Evolutionary conservation across 2,888 invertebrate genomes (phyloP), one percentile per base, ranked within the genome.

Genomic region (Helobdella robusta): DNA sequence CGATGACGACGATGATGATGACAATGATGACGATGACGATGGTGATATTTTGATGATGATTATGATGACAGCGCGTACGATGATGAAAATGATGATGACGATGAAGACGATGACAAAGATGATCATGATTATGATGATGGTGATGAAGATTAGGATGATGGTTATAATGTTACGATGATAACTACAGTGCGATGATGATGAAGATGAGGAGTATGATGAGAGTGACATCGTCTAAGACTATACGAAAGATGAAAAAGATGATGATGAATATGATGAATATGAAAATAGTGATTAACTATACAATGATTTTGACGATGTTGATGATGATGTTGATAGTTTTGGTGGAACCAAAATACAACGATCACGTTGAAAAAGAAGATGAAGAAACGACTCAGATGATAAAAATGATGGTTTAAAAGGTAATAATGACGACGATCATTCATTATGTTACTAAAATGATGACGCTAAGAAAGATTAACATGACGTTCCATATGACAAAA

Each of bases 351-450:
- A 63, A 59, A 34, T n/a, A n/a, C n/a, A n/a, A n/a, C n/a, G n/a
- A n/a, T 63, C 25, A 64, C 36, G 40, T 62, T 63, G 40, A 64
- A 62, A 28, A 64, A 62, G 59, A 64, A 62, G 40, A 64, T 64
- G 59, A 64, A 62, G 59, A 64, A n/a, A n/a, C n/a, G n/a, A n/a
- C n/a, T n/a, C n/a, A n/a, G n/a, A 64, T 64, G 59, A 64, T 64
- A 40, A 64, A 62, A 40, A 64, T 64, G 59, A 64, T 64, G 59
- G 62, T 64, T 25, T 35, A 62, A 28, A 61, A 36, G 44, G n/a
- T 63, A 40, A 61, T 36, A 25, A 61, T 40, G 40, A 59, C 35
- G n/a, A n/a, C n/a, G n/a, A n/a, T n/a, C n/a, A n/a, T n/a, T n/a
- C n/a, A n/a, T n/a, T n/a, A n/a, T n/a, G n/a, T n/a, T n/a, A n/a